Percentiles rank a stretch among this genome's conserved stretches.
Conservation (phyloP, 2,888 invertebrate species). For the Eristalis arbustorum region DNA sequence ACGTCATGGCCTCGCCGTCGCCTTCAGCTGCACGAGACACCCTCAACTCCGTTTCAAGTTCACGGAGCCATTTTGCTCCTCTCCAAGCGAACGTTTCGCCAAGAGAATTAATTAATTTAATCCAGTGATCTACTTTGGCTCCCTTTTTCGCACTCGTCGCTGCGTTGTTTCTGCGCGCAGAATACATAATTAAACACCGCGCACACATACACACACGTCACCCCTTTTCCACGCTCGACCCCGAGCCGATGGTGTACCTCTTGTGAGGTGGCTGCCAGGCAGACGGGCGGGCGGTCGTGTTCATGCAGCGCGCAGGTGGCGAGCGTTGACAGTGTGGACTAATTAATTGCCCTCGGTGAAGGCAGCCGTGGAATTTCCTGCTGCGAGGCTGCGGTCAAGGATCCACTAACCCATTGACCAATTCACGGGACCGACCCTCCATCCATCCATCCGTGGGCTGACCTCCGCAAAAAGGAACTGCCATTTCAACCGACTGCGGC, state of each 20-base stretch:
- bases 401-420: neutral
- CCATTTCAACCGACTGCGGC: neutral
- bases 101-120: slow-evolving; percentile 34
- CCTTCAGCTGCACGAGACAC: neutral
- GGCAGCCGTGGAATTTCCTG: slow-evolving; percentile 31
- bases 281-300: neutral
- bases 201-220: neutral
- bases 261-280: neutral
- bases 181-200: slow-evolving; percentile 43
- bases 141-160: neutral
- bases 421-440: too few species aligned
- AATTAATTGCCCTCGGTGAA: slow-evolving; percentile 22
- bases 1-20: too few species aligned
- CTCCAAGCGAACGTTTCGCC: slow-evolving; percentile 4
- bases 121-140: slow-evolving; percentile 36
- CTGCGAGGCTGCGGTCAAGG: neutral
- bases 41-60: neutral
- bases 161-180: slow-evolving; percentile 16
- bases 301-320: slow-evolving; percentile 3
- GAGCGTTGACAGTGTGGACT: slow-evolving; percentile 13
- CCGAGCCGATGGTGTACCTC: neutral
- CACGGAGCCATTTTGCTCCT: slow-evolving; percentile 6
- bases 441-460: neutral
- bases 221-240: neutral
- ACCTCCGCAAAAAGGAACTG: too few species aligned